Percentiles rank a stretch among this genome's conserved stretches.
Conservation (phyloP, 2,113 vertebrate genomes). For the Grus americana region DNA sequence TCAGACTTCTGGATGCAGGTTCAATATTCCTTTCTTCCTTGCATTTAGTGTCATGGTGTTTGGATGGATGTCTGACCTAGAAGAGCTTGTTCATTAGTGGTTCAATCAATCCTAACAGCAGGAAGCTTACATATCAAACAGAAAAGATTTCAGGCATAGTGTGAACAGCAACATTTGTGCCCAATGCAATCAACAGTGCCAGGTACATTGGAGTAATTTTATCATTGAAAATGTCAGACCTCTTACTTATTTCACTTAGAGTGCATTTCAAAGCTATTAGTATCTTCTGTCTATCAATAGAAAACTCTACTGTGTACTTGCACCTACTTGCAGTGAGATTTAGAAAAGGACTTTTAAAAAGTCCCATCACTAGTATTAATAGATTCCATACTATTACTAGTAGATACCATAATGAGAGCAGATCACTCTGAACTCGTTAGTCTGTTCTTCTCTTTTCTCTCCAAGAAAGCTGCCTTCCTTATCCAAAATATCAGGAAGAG, state of each 20-base stretch:
- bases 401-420: neutral
- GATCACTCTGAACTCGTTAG: neutral
- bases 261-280: neutral
- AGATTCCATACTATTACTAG: neutral
- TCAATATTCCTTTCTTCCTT: neutral
- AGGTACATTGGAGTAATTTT: neutral
- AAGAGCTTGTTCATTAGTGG: neutral
- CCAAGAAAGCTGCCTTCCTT: neutral
- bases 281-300: neutral
- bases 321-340: neutral
- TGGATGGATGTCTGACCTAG: neutral
- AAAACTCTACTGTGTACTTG: neutral
- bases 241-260: neutral
- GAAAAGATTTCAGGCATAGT: slow-evolving; percentile 2
- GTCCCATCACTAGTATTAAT: neutral
- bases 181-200: neutral
- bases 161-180: neutral
- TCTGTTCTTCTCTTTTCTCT: neutral
- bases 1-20: neutral
- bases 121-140: slow-evolving; percentile 17
- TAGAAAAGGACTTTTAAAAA: neutral
- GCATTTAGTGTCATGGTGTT: neutral
- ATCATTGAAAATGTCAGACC: neutral
- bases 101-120: neutral
- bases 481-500: neutral